phyloP scores from a whole-genome alignment of 1,140 invertebrate species.

The Asobara japonica region DNA sequence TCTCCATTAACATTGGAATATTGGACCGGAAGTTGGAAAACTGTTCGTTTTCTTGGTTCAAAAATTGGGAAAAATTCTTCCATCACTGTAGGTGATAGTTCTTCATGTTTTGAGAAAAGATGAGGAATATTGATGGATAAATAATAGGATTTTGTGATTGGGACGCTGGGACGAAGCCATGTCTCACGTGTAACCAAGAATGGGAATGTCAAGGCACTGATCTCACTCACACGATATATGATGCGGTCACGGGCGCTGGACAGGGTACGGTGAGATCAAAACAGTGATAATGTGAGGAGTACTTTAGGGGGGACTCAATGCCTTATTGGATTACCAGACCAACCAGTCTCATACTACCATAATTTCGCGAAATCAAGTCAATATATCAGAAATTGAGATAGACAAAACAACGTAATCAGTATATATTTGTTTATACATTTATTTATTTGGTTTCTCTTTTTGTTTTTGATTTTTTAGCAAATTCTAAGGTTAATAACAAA shows the following conservation, averaged over 20 bases:
- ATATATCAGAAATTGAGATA: too few species aligned
- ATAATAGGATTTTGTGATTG: background rate
- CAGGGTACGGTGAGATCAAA: constrained; percentile 17
- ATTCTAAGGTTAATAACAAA: too few species aligned
- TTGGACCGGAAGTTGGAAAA: too few species aligned
- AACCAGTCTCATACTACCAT: constrained; percentile 20
- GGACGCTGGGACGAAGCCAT: background rate
- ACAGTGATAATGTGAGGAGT: constrained; percentile 4
- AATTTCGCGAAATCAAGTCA: too few species aligned
- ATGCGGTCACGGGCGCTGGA: constrained; percentile 36
- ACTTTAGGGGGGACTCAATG: constrained; percentile 6
- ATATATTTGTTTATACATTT: background rate
- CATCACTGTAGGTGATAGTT: background rate
- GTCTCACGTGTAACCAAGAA: constrained; percentile 22
- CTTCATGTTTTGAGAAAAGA: constrained; percentile 28
- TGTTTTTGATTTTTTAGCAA: too few species aligned
- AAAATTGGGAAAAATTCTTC: too few species aligned
- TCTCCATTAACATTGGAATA: too few species aligned
- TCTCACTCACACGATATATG: constrained; percentile 42
- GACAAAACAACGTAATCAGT: background rate
- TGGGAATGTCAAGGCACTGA: constrained; percentile 46
- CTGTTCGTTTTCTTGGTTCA: too few species aligned
- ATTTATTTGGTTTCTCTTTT: too few species aligned
- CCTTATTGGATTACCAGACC: constrained; percentile 26
- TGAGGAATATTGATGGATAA: background rate